A percentile compares a stretch with the other conserved stretches of the same genome.
phyloP scores from a whole-genome alignment of 2,797 vertebrate species.

The Buceros bicornis region DNA sequence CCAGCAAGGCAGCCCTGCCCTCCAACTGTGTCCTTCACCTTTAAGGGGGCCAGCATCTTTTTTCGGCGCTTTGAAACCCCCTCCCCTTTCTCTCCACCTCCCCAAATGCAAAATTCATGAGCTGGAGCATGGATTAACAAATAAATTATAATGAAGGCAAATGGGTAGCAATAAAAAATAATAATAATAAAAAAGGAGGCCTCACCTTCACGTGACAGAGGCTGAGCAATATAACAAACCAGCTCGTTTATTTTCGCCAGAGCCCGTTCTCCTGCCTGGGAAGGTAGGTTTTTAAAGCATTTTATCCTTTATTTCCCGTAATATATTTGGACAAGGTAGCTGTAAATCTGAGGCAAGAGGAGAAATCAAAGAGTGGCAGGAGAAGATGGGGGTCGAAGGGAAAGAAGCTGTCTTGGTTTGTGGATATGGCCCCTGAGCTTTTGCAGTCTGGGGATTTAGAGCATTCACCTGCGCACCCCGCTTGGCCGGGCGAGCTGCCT shows the following conservation, averaged over 20 bases:
- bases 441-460: conserved; percentile 31
- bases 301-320: conserved; percentile 74
- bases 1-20: conserved; percentile 38
- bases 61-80: conserved; percentile 17
- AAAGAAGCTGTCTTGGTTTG: conserved; percentile 20
- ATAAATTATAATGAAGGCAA: conserved; percentile 79
- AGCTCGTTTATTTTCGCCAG: conserved; percentile 66
- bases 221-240: conserved; percentile 66
- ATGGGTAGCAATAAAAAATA: conserved; percentile 70
- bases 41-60: conserved; percentile 46
- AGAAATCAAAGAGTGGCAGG: conserved; percentile 55
- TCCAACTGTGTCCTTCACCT: conserved; percentile 71
- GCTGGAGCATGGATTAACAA: conserved; percentile 77
- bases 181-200: conserved; percentile 70
- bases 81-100: conserved; percentile 25
- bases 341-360: conserved; percentile 65
- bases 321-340: conserved; percentile 74
- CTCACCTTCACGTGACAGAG: conserved; percentile 72
- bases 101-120: conserved; percentile 76
- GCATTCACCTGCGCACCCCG: background rate
- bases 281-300: conserved; percentile 63
- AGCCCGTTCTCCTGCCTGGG: conserved; percentile 37
- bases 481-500: background rate
- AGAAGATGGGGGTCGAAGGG: conserved; percentile 59
- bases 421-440: conserved; percentile 34